phyloP scores from a whole-genome alignment of 2,888 invertebrate genomes.

The Tanytarsus gracilentus region DNA sequence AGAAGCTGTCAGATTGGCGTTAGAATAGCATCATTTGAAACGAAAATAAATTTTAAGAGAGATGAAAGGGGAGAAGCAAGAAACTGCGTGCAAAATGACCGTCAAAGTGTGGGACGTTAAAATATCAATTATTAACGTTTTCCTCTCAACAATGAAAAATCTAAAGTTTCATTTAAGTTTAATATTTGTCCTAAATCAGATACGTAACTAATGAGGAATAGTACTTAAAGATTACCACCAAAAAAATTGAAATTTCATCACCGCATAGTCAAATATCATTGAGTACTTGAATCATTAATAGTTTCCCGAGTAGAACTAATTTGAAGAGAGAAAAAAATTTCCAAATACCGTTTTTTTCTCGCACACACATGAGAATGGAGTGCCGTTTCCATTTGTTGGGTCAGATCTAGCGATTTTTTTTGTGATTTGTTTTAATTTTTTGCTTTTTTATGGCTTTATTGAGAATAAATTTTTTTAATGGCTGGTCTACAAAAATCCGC shows the following conservation, averaged over 20 bases:
- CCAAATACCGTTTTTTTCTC: slow-evolving; percentile 21
- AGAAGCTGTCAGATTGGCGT: too few species aligned
- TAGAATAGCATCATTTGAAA: too few species aligned
- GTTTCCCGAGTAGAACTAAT: background rate
- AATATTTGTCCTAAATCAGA: too few species aligned
- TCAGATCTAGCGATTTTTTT: background rate
- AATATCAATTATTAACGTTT: slow-evolving; percentile 23
- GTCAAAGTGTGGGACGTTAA: slow-evolving; percentile 14
- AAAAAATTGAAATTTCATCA: slow-evolving; percentile 2
- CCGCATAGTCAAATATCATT: slow-evolving; percentile 11
- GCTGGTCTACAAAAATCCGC: too few species aligned
- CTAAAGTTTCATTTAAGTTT: background rate
- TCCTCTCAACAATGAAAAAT: background rate
- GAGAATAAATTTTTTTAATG: too few species aligned
- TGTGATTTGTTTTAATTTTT: background rate
- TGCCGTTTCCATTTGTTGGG: background rate
- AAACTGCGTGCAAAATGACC: too few species aligned
- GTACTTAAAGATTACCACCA: too few species aligned
- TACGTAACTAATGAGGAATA: too few species aligned
- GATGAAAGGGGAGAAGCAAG: too few species aligned
- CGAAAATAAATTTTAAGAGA: too few species aligned
- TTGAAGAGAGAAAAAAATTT: background rate
- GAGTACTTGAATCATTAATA: background rate
- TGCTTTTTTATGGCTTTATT: too few species aligned
- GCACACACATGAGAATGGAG: too few species aligned